A percentile compares a stretch with the other conserved stretches of the same genome.
These are phyloP conservation scores for Lasioglossum albipes DNA, from an alignment of 1,140 invertebrate species.

Conservation along the genomic window DNA sequence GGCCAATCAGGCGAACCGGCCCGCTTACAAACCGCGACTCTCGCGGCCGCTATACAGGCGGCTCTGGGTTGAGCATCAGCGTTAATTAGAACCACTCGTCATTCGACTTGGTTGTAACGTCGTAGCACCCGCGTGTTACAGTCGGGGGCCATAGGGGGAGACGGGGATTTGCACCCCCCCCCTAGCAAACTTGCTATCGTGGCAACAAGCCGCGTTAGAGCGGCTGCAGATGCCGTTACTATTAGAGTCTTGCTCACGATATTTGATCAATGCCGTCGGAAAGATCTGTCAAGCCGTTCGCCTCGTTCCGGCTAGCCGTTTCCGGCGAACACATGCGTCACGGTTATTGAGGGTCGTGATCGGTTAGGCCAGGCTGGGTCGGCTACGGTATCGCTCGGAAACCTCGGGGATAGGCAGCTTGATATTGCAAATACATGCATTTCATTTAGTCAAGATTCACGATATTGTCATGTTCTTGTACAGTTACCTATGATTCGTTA, in stretches of 20 bases:
- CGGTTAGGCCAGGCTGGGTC: slow-evolving; percentile 5
- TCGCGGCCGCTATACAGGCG: slow-evolving; percentile 18
- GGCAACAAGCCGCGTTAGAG: neutral
- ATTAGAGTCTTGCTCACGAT: slow-evolving; percentile 42
- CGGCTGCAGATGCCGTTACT: slow-evolving; percentile 31
- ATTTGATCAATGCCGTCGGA: slow-evolving; percentile 20
- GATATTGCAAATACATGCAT: too few species aligned
- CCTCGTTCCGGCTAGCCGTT: neutral
- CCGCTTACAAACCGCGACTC: slow-evolving; percentile 45
- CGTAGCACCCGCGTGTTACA: slow-evolving; percentile 62
- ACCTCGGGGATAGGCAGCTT: too few species aligned
- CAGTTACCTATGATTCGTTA: too few species aligned
- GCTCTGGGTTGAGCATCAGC: slow-evolving; percentile 55
- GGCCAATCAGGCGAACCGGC: slow-evolving; percentile 33
- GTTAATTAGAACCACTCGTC: slow-evolving; percentile 73
- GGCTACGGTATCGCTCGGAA: too few species aligned
- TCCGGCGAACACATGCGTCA: neutral
- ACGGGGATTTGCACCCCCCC: neutral
- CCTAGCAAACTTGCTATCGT: slow-evolving; percentile 26
- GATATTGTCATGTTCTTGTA: too few species aligned
- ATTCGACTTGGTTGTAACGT: slow-evolving; percentile 57
- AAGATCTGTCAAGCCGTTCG: slow-evolving; percentile 32
- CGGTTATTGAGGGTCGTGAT: slow-evolving; percentile 8
- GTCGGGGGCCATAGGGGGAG: neutral
- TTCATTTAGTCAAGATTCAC: too few species aligned